Percentiles rank a stretch among this genome's conserved stretches.
These are phyloP conservation scores for Falco biarmicus DNA, from an alignment of 2,797 vertebrate genomes.

Conservation along the genomic window DNA sequence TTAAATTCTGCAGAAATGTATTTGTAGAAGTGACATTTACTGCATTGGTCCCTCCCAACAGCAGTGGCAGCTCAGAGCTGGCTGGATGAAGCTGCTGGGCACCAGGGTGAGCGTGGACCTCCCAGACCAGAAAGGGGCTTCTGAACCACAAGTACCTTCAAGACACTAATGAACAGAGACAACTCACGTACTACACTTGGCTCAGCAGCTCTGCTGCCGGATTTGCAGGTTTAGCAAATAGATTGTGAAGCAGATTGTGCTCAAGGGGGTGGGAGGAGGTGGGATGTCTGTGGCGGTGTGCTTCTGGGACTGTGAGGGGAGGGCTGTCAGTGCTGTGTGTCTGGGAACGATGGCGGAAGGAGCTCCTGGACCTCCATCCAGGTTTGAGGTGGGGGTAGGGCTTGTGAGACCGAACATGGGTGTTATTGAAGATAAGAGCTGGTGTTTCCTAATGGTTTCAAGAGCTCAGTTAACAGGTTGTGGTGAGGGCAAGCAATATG, in stretches of 20 bases:
- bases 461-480: not conserved
- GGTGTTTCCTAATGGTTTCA: not conserved
- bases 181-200: fast-evolving
- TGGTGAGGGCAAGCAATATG: not conserved
- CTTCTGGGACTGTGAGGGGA: fast-evolving
- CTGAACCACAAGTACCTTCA: not conserved
- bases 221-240: not conserved
- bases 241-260: not conserved
- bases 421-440: not conserved
- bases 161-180: not conserved
- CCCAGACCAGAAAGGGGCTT: not conserved
- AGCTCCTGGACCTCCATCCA: not conserved
- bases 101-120: not conserved
- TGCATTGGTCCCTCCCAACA: not conserved
- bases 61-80: fast-evolving
- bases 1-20: not conserved
- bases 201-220: not conserved
- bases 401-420: not conserved
- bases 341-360: not conserved
- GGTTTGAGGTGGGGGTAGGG: not conserved
- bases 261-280: not conserved
- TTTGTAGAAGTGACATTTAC: not conserved
- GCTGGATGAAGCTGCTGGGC: not conserved
- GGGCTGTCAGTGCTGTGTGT: not conserved
- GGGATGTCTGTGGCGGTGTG: not conserved